A percentile compares a stretch with the other conserved stretches of the same genome.
Evolutionary conservation across 2,888 invertebrate species (phyloP).

Genomic region (Euplagia quadripunctaria): DNA sequence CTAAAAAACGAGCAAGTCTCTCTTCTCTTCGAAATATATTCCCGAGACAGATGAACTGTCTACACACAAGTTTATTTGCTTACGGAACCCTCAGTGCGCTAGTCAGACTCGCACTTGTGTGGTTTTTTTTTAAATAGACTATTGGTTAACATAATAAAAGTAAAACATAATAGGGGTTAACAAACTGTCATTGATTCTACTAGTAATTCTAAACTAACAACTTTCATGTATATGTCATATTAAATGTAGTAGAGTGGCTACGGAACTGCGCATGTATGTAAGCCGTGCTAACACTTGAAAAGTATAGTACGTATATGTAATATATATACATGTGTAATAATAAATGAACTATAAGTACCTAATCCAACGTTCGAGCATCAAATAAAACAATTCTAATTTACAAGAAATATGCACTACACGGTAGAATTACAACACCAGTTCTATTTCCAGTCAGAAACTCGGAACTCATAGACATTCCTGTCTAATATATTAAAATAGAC

Average conservation of each 20-base stretch:
- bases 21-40: too few species aligned
- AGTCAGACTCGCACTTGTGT: too few species aligned
- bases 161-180: too few species aligned
- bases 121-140: too few species aligned
- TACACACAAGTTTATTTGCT: too few species aligned
- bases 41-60: too few species aligned
- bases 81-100: too few species aligned
- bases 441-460: slow-evolving; percentile 54
- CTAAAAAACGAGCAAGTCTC: too few species aligned
- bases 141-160: too few species aligned
- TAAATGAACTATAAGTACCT: not conserved
- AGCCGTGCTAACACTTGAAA: not conserved
- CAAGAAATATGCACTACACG: slow-evolving; percentile 49
- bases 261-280: not conserved
- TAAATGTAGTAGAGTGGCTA: not conserved
- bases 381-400: slow-evolving; percentile 43
- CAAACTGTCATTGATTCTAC: too few species aligned
- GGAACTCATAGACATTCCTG: slow-evolving; percentile 58
- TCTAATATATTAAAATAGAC: slow-evolving; percentile 60
- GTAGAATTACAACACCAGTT: slow-evolving; percentile 48
- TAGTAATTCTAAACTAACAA: too few species aligned
- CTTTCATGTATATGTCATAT: too few species aligned
- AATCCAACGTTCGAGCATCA: slow-evolving; percentile 20
- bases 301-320: not conserved
- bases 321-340: not conserved